phyloP scores from a whole-genome alignment of 2,113 vertebrate species.

The Chauna torquata region DNA sequence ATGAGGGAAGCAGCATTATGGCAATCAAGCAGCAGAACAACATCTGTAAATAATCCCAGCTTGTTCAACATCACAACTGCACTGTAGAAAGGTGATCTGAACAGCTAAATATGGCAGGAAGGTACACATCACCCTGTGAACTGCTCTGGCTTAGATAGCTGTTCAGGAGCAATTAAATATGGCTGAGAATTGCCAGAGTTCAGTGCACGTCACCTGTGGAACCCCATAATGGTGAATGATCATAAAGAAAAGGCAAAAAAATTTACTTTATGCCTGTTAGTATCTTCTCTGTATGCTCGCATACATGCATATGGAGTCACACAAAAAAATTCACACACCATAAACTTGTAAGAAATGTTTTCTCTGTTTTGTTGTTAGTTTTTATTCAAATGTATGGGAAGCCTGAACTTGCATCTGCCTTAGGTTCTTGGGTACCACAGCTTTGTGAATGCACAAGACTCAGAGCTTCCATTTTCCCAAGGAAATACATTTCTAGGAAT shows the following conservation, averaged over 20 bases:
- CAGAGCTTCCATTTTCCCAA: neutral
- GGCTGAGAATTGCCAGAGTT: neutral
- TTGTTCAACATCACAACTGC: neutral
- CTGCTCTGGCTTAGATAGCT: neutral
- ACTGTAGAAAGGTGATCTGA: neutral
- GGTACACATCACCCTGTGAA: neutral
- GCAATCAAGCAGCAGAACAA: slow-evolving; percentile 21
- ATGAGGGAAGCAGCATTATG: neutral
- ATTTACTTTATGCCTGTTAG: neutral
- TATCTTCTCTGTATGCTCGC: neutral
- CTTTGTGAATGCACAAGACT: neutral
- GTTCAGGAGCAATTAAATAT: neutral
- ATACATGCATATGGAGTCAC: neutral
- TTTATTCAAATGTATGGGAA: neutral
- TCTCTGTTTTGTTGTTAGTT: neutral
- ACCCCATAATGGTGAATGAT: neutral
- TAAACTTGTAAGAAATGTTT: neutral
- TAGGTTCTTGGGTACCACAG: neutral
- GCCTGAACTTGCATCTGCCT: neutral
- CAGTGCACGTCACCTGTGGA: neutral
- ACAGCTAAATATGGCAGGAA: neutral
- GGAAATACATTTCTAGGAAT: neutral
- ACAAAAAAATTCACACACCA: neutral
- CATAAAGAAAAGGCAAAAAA: neutral
- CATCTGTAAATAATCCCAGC: slow-evolving; percentile 1